These are phyloP conservation scores for Adela reaumurella DNA, from an alignment of 2,888 invertebrate genomes.

Conservation along the genomic window DNA sequence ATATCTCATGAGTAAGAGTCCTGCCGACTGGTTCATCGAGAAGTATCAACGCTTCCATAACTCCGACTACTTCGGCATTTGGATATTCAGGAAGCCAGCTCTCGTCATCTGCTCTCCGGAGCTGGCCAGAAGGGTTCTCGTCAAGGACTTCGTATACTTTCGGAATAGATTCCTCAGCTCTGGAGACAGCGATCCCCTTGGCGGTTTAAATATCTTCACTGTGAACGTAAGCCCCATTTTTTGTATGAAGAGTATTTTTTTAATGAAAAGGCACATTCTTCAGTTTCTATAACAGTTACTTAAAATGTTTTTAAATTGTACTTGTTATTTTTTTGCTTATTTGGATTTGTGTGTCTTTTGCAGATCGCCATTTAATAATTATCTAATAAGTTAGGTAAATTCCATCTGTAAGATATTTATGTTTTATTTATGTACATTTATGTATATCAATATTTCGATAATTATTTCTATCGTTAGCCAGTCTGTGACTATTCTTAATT, in stretches of 20 bases:
- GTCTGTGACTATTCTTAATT: too few relatives aligned
- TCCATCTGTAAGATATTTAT: too few relatives aligned
- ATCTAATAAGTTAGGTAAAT: too few relatives aligned
- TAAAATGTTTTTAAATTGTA: not conserved
- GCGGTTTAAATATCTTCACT: conserved; percentile 24
- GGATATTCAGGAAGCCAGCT: conserved; percentile 32
- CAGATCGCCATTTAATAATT: too few relatives aligned
- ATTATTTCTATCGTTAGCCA: too few relatives aligned
- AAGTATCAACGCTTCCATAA: conserved; percentile 18
- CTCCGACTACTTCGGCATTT: conserved; percentile 28
- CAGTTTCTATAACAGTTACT: not conserved
- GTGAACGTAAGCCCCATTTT: conserved; percentile 22
- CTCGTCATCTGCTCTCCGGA: conserved; percentile 28
- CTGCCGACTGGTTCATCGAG: conserved; percentile 20
- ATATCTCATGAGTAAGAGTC: conserved; percentile 17
- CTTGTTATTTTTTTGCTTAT: too few relatives aligned
- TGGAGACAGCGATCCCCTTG: conserved; percentile 26
- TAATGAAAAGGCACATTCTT: too few relatives aligned
- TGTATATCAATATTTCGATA: too few relatives aligned
- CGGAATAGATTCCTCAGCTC: conserved; percentile 23
- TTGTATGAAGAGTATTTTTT: too few relatives aligned
- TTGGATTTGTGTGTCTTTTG: too few relatives aligned
- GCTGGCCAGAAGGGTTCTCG: conserved; percentile 23
- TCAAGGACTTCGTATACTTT: conserved; percentile 28
- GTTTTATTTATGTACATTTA: too few relatives aligned